phyloP scores from a whole-genome alignment of 2,113 vertebrate genomes.

The Zosterops pallidus region DNA sequence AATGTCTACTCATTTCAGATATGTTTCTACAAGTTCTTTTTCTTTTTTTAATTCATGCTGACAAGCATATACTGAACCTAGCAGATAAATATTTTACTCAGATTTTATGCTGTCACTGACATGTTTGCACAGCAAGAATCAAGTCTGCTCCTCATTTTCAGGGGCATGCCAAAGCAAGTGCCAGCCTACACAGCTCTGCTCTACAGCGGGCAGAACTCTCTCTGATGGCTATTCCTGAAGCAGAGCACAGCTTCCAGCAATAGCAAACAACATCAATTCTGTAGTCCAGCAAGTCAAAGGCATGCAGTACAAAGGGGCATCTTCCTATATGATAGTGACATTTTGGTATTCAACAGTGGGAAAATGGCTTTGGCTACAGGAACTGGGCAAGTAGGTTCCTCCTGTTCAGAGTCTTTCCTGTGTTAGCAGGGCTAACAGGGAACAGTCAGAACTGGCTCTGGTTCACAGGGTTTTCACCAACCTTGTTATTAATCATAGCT shows the following conservation, averaged over 20 bases:
- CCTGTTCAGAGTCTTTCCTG: background rate
- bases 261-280: background rate
- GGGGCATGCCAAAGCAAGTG: slow-evolving; percentile 51
- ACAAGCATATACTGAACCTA: slow-evolving; percentile 44
- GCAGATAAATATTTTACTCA: slow-evolving; percentile 60
- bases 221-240: background rate
- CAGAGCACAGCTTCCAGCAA: background rate
- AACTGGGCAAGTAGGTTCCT: background rate
- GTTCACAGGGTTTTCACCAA: background rate
- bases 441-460: background rate
- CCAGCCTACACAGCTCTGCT: slow-evolving; percentile 10
- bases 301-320: background rate
- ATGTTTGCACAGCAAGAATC: slow-evolving; percentile 60
- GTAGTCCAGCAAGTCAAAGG: background rate
- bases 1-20: slow-evolving; percentile 42
- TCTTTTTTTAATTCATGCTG: slow-evolving; percentile 40
- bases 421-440: background rate
- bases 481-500: background rate
- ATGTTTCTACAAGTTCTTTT: slow-evolving; percentile 41
- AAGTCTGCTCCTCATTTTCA: slow-evolving; percentile 46
- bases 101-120: slow-evolving; percentile 62
- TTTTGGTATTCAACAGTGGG: background rate
- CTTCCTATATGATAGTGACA: background rate
- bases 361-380: background rate
- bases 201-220: background rate